phyloP scores from a whole-genome alignment of 2,797 vertebrate species.

The Eospalax fontanierii region DNA sequence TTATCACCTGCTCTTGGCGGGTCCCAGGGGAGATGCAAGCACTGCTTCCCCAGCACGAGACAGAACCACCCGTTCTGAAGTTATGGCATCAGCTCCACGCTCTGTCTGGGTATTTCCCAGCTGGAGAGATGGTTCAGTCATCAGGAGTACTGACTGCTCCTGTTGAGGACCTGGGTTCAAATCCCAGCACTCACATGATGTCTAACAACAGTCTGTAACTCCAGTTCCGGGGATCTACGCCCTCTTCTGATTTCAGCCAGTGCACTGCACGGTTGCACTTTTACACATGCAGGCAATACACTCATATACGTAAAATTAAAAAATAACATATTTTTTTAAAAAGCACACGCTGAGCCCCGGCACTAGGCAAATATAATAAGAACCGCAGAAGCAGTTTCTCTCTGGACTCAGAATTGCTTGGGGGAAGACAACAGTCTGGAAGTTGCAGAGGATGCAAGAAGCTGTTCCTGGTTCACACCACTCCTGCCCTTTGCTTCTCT shows the following conservation, averaged over 20 bases:
- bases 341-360: not conserved
- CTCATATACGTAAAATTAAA: too few relatives aligned
- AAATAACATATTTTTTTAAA: too few relatives aligned
- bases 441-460: not conserved
- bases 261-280: too few relatives aligned
- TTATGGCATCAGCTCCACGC: not conserved
- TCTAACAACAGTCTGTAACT: too few relatives aligned
- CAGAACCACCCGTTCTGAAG: not conserved
- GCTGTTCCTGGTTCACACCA: not conserved
- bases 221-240: too few relatives aligned
- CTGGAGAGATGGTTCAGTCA: too few relatives aligned
- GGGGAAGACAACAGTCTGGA: not conserved
- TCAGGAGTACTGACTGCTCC: too few relatives aligned
- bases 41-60: not conserved
- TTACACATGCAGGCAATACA: too few relatives aligned
- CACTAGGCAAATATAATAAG: not conserved
- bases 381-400: not conserved
- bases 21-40: not conserved
- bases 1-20: fast-evolving
- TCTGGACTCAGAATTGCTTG: not conserved
- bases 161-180: too few relatives aligned
- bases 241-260: too few relatives aligned
- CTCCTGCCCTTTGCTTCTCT: not conserved
- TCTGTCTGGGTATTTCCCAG: not conserved
- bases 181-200: too few relatives aligned